These are phyloP conservation scores for Nyctereutes procyonoides DNA, from an alignment of 2,113 vertebrate genomes.

Conservation along the genomic window DNA sequence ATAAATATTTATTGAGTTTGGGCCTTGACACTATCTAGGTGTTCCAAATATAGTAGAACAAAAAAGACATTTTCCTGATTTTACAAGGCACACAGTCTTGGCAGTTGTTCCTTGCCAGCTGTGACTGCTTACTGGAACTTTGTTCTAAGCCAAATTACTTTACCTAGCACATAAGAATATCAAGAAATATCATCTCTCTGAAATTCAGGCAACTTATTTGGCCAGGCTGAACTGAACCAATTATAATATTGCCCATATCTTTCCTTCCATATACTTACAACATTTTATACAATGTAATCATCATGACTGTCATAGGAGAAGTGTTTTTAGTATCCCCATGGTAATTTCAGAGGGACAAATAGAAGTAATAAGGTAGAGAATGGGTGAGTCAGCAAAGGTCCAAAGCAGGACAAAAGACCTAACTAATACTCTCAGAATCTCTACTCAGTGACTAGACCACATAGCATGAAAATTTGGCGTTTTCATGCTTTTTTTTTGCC, in stretches of 20 bases:
- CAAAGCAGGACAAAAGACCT: neutral
- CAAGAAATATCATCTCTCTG: neutral
- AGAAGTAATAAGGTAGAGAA: neutral
- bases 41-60: conserved; percentile 27
- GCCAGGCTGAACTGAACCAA: neutral
- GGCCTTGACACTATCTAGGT: neutral
- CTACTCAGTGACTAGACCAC: neutral
- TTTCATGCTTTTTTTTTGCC: neutral
- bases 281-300: neutral
- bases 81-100: neutral
- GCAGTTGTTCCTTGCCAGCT: neutral
- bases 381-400: neutral
- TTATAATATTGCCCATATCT: neutral
- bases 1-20: conserved; percentile 20
- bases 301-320: neutral
- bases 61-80: conserved; percentile 33
- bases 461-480: neutral
- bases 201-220: conserved; percentile 39
- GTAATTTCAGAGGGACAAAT: neutral
- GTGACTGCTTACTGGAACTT: neutral
- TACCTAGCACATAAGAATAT: neutral
- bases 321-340: neutral
- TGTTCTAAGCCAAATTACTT: neutral
- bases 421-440: neutral
- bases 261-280: neutral